Evolutionary conservation across 2,888 invertebrate genomes (phyloP), one percentile per base, ranked within the genome.

Genomic region (Helicoverpa assulta): DNA sequence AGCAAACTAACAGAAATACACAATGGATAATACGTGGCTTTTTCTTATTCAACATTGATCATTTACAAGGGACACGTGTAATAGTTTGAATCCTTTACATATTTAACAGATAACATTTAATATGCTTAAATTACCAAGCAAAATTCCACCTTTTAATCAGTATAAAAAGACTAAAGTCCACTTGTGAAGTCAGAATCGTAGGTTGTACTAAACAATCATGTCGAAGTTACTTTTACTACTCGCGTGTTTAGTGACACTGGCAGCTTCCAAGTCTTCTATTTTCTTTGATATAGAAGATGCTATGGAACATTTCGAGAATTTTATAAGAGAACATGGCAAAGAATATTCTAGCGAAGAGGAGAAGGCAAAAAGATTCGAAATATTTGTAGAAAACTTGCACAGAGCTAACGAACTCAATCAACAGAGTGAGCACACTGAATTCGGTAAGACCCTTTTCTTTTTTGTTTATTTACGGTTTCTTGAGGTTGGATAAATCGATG

Each of bases 341-440:
- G 5, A 69, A 6, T 82, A 82, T 21, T 29, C 47, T 12, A 8
- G 63, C 4, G 54, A 69, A 16, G 8, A 37, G 0, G 83, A 82
- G 51, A 80, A 66, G 29, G 57, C 51, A 26, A 8, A 18, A 2
- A 60, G 80, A 10, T 82, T 78, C 40, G 43, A 70, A 57, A 80
- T 74, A 56, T 82, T 82, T 47, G 73, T 76, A 67, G 7, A 52
- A 0, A 80, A 73, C 18, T 69, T 82, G 40, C 40, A 12, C 10
- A 40, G 40, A 40, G 40, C 65, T 0, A 78, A 67, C 7, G 40
- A 8, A 0, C 14, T 59, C 51, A 82, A 82, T 33, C 33, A 54
- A 1, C 19, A 56, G 2, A 56, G 52, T 1, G 14, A 63, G 5
- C 1, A 56, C 5, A 37, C 70, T 18, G 57, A 67, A 16, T 80